phyloP scores from a whole-genome alignment of 1,140 invertebrate species.

The Drosophila melanica region DNA sequence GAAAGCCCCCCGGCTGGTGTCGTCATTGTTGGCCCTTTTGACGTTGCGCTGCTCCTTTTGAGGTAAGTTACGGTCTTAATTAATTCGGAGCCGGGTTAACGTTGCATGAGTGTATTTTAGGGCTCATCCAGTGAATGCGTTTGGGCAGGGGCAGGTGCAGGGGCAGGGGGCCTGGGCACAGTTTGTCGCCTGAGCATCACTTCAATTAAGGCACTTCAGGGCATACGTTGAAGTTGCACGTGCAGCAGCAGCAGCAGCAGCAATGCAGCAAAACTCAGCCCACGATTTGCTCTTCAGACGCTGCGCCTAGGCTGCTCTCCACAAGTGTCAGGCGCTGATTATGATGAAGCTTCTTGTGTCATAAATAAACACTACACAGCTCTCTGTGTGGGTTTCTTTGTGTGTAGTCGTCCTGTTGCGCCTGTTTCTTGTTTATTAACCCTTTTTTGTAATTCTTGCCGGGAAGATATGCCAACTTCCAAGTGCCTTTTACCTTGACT shows the following conservation, averaged over 20 bases:
- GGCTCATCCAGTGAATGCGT: constrained; percentile 5
- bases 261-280: constrained; percentile 38
- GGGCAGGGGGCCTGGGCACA: constrained; percentile 31
- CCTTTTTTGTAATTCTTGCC: constrained; percentile 74
- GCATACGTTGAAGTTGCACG: constrained; percentile 48
- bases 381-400: constrained; percentile 31
- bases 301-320: constrained; percentile 49
- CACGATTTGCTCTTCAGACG: constrained; percentile 31
- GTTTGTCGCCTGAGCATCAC: constrained; percentile 61
- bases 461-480: constrained; percentile 33
- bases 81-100: constrained; percentile 50
- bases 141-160: constrained; percentile 23
- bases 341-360: constrained; percentile 77
- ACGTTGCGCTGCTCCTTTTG: constrained; percentile 26
- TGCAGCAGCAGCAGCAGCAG: constrained; percentile 54
- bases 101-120: constrained; percentile 10
- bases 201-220: constrained; percentile 75
- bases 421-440: constrained; percentile 67
- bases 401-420: constrained; percentile 38
- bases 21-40: constrained; percentile 24
- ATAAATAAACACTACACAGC: constrained; percentile 73
- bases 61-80: constrained; percentile 60
- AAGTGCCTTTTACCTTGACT: constrained; percentile 19
- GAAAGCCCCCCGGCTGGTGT: background rate
- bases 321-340: constrained; percentile 76